Percentiles rank a stretch among this genome's conserved stretches.
Conservation (phyloP, 53 echinoderm and acorn worm species). For the Echinarachnius parma region DNA sequence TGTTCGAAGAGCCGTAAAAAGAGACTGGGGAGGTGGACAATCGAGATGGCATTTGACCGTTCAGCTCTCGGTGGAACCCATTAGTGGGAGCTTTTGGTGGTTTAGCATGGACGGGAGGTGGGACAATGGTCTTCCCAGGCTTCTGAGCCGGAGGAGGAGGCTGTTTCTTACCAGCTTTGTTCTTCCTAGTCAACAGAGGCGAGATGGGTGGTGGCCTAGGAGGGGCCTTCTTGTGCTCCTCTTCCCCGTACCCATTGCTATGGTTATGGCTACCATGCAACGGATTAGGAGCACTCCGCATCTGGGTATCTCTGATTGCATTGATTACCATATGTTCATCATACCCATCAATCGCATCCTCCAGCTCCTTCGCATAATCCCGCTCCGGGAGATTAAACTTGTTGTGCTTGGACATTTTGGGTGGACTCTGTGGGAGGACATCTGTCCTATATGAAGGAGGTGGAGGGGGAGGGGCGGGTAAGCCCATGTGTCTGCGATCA, state of each 20-base stretch:
- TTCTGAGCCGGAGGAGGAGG: slow-evolving; percentile 36
- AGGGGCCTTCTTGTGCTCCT: not conserved
- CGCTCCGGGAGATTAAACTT: slow-evolving; percentile 1
- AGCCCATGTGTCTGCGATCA: slow-evolving; percentile 7
- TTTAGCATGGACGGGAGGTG: slow-evolving; percentile 38
- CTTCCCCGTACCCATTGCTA: slow-evolving; percentile 11
- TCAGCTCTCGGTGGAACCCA: slow-evolving; percentile 1
- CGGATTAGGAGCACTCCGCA: not conserved
- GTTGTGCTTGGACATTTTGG: not conserved
- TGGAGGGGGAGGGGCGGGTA: slow-evolving; percentile 32
- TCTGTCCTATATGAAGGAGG: slow-evolving; percentile 21
- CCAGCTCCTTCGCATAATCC: slow-evolving; percentile 20
- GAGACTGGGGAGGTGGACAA: slow-evolving; percentile 9
- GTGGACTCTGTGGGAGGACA: slow-evolving; percentile 6
- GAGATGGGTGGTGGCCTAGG: slow-evolving; percentile 25
- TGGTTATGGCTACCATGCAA: not conserved
- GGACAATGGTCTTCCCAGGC: slow-evolving; percentile 14
- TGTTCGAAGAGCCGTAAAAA: slow-evolving; percentile 25
- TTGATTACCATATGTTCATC: slow-evolving; percentile 25
- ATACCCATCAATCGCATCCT: slow-evolving; percentile 28
- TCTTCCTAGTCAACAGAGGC: slow-evolving; percentile 1
- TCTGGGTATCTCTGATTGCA: slow-evolving; percentile 22
- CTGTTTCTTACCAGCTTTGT: slow-evolving; percentile 39
- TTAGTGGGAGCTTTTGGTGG: slow-evolving; percentile 10
- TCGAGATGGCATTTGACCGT: slow-evolving; percentile 10